Conservation (phyloP, 2,797 vertebrate genomes). For the Pteropus rufus region DNA sequence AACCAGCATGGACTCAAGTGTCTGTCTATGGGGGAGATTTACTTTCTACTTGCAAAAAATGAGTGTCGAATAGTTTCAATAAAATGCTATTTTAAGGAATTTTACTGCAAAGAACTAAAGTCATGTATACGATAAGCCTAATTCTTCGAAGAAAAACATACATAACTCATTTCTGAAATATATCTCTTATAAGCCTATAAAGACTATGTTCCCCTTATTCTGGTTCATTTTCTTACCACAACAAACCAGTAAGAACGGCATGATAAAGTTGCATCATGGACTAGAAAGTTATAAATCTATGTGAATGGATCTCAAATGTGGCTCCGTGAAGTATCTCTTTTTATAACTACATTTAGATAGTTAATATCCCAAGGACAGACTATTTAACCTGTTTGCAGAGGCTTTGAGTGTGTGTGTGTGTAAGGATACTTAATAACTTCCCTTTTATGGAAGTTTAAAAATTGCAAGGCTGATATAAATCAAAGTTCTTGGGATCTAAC, state of each 20-base stretch:
- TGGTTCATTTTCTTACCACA: conserved; percentile 19
- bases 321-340: not conserved
- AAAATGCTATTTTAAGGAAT: conserved; percentile 3
- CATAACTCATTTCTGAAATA: not conserved
- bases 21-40: not conserved
- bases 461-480: conserved; percentile 1
- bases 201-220: not conserved
- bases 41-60: not conserved
- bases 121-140: not conserved
- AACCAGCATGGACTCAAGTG: not conserved
- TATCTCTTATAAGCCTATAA: not conserved
- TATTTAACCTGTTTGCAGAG: not conserved
- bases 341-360: not conserved
- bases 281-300: not conserved
- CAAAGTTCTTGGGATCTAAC: conserved; percentile 12
- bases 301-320: not conserved
- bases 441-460: conserved; percentile 42
- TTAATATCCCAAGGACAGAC: not conserved
- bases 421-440: not conserved
- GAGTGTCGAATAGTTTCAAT: not conserved
- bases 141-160: not conserved
- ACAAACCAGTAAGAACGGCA: not conserved
- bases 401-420: not conserved
- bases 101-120: not conserved
- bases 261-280: not conserved